A percentile compares a stretch with the other conserved stretches of the same genome.
These are phyloP conservation scores for Chydorus sphaericus DNA, from an alignment of 2,888 invertebrate genomes.

Conservation along the genomic window DNA sequence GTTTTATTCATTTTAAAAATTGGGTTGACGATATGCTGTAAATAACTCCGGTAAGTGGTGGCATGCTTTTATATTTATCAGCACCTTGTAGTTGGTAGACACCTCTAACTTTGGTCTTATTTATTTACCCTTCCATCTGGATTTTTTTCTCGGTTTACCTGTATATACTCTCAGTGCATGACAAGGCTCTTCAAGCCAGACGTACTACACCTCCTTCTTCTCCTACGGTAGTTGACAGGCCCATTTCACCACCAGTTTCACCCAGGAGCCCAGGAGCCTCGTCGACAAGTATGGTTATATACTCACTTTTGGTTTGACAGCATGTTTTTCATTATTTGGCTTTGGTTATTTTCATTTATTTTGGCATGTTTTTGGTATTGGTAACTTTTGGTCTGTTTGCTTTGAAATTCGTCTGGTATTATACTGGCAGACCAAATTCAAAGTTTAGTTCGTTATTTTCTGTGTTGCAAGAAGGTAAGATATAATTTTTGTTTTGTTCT, in stretches of 20 bases:
- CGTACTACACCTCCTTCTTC: slow-evolving; percentile 1
- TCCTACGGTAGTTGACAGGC: neutral
- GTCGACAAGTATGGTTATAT: slow-evolving; percentile 3
- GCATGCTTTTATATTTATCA: neutral
- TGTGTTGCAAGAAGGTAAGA: neutral
- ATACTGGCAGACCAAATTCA: neutral
- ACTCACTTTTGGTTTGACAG: neutral
- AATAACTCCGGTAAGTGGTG: slow-evolving; percentile 1
- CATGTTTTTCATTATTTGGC: neutral
- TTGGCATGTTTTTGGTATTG: neutral
- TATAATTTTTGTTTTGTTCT: neutral
- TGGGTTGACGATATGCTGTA: neutral
- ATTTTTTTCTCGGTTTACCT: neutral
- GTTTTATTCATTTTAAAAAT: neutral
- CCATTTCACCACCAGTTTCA: slow-evolving; percentile 1
- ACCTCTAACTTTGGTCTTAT: neutral
- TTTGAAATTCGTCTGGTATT: neutral
- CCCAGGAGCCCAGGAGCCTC: slow-evolving; percentile 6
- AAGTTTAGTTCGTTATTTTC: too few relatives aligned
- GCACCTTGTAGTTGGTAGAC: neutral
- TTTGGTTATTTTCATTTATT: neutral
- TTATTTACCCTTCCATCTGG: neutral
- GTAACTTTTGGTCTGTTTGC: neutral
- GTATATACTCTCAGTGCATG: slow-evolving; percentile 7
- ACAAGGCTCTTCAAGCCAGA: neutral